Base-by-base conservation (phyloP, 2,797 vertebrate species). In the Numenius phaeopus region DNA sequence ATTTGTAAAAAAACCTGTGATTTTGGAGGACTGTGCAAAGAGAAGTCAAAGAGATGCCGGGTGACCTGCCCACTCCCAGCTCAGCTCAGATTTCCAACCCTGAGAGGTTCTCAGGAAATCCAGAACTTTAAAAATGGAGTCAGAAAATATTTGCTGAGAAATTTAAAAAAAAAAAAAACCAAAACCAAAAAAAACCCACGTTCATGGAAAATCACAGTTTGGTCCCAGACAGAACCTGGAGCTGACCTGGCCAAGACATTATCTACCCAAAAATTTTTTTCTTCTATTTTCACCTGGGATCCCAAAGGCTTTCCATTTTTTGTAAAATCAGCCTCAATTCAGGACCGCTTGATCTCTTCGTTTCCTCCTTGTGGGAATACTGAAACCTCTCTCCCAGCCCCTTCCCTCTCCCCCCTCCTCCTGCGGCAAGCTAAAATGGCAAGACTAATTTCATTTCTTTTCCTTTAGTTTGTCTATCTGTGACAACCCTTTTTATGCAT, bases 401-500 rank as follows among this genome's bases (percentile, higher is more conserved):
- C 83, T 87, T 49, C 78, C 80, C 55, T 95, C 89, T 93, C 26
- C 67, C 75, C 32, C 90, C 79, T 88, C 66, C 93, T 97, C 97
- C 97, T 83, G 98, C 98, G 97, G 95, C 97, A 95, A 99, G 99
- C 98, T 97, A 98, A 98, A 98, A 98, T 97, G 97, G 97, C 97
- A 97, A 98, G 98, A 98, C 99, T 99, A 99, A 99, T 99, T 99
- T 99, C 98, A 99, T 99, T 98, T 98, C 97, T 97, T 97, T 98
- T 94, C 90, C 97, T 98, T 99, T 94, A 96, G 98, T 99, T 99
- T 99, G 99, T 99, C 98, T 98, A 98, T 99, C 98, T 98, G 98
- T 99, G 99, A 99, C 99, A 99, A 99, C 98, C 99, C 98, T 99
- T 99, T 98, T 99, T 99, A 99, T 99, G 99, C 98, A 98, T 99